Evolutionary conservation across 2,797 vertebrate species (phyloP), one percentile per base, ranked within the genome.

Genomic region (Epinephelus coioides): DNA sequence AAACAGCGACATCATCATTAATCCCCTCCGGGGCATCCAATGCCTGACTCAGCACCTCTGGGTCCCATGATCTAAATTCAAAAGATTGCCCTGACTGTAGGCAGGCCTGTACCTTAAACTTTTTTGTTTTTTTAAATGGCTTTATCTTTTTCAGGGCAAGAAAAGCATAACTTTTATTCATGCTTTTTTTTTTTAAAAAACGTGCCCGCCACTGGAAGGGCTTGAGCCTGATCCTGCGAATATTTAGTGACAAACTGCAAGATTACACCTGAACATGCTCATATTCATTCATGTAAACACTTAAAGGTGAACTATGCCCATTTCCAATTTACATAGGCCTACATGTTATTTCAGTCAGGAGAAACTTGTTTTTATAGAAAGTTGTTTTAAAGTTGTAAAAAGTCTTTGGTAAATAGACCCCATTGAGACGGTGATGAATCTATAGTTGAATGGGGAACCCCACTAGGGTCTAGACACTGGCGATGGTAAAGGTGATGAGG

Each of bases 1-100:
- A 61, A 82, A 78, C 72, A 49, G 76, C 46, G 1, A 72, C 63
- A 76, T 84, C 78, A 73, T 86, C 77, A 89, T 81, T 84, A 88
- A 89, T 89, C 10, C 34, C 63, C 57, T 19, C 61, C 59, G 46
- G 60, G 61, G 81, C 69, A 61, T 80, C 49, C 73, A 15, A 60
- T 25, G 27, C 61, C 90, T 93, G 91, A 93, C 85, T 91, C 89
- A 82, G 91, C 86, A 21, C 56, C 62, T 88, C 43, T 13, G n/a
- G 55, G 59, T 40, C 47, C 56, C 25, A 13, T 63, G 80, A 76
- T 83, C 86, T 76, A 65, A 70, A 88, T 84, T 81, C 69, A 56
- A 68, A 83, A 65, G 51, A 85, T 62, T 76, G 72, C 59, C 51
- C 44, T 21, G 53, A 84, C 69, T 70, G 5, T 18, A 47, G 27